These are phyloP conservation scores for Hydrocynus forskahlii DNA, from an alignment of 2,797 vertebrate species.

Conservation along the genomic window DNA sequence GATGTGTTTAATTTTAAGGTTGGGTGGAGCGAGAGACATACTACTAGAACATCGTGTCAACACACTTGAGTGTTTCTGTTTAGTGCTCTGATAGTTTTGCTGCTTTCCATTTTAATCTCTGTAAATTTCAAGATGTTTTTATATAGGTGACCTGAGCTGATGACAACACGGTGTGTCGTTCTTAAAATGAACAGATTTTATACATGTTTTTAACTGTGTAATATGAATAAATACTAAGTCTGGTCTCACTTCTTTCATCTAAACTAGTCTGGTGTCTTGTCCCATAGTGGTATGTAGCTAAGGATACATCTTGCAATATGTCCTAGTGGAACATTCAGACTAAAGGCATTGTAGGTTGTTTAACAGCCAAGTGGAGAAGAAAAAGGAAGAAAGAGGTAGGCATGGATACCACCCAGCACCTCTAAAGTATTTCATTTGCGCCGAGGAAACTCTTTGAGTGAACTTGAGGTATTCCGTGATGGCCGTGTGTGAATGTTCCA, in stretches of 20 bases:
- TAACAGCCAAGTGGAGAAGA: slow-evolving; percentile 19
- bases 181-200: slow-evolving; percentile 49
- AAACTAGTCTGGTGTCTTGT: neutral
- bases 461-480: slow-evolving; percentile 37
- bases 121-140: slow-evolving; percentile 53
- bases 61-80: slow-evolving; percentile 49
- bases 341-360: slow-evolving; percentile 7
- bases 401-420: slow-evolving; percentile 51
- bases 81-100: slow-evolving; percentile 62
- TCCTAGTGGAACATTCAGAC: neutral
- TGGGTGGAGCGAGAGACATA: slow-evolving; percentile 90
- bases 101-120: slow-evolving; percentile 52
- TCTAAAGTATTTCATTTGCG: slow-evolving; percentile 54
- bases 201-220: slow-evolving; percentile 54
- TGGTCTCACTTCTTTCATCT: slow-evolving; percentile 8
- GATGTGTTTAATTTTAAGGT: slow-evolving; percentile 66
- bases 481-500: slow-evolving; percentile 36
- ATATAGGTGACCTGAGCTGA: slow-evolving; percentile 48
- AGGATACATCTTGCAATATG: neutral
- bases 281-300: slow-evolving; percentile 18
- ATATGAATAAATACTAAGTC: slow-evolving; percentile 54
- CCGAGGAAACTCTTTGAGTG: slow-evolving; percentile 33
- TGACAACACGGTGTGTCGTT: slow-evolving; percentile 42
- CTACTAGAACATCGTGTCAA: slow-evolving; percentile 75
- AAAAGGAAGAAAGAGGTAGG: slow-evolving; percentile 45